Percentiles rank a stretch among this genome's conserved stretches.
phyloP scores from a whole-genome alignment of 2,888 invertebrate species.

The Morinoia aosen region DNA sequence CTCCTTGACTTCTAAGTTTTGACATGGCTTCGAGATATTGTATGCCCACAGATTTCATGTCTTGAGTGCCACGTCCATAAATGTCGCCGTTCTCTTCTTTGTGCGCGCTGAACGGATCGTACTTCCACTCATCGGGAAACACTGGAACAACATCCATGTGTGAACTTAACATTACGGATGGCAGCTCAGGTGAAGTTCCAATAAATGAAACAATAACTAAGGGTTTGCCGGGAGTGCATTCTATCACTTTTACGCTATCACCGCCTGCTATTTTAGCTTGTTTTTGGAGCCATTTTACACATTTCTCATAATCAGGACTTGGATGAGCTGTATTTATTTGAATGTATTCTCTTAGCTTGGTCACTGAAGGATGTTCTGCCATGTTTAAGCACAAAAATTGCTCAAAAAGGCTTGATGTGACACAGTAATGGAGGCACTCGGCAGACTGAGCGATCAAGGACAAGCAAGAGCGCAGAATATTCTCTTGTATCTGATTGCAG shows the following conservation, averaged over 20 bases:
- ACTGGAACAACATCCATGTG: constrained; percentile 99
- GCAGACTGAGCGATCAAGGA: not conserved
- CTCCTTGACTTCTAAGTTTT: constrained; percentile 75
- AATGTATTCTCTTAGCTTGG: constrained; percentile 87
- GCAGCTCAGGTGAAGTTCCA: constrained; percentile 81
- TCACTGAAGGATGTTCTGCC: constrained; percentile 75
- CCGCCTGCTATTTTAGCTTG: constrained; percentile 74
- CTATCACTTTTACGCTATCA: constrained; percentile 78
- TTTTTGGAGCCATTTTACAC: constrained; percentile 79
- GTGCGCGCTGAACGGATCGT: constrained; percentile 89
- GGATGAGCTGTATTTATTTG: constrained; percentile 88
- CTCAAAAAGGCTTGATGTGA: not conserved
- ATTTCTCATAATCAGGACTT: constrained; percentile 84
- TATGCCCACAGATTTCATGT: constrained; percentile 87
- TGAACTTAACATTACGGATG: constrained; percentile 87
- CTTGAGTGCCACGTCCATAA: constrained; percentile 89
- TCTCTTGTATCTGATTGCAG: not conserved
- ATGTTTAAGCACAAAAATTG: not conserved
- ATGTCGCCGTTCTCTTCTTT: constrained; percentile 89
- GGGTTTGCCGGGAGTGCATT: constrained; percentile 80
- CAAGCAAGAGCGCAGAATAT: not conserved
- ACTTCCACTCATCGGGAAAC: constrained; percentile 89
- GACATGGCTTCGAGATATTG: constrained; percentile 83
- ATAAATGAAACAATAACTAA: constrained; percentile 87
- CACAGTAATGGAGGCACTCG: not conserved